These are phyloP conservation scores for Dicyrtomina minuta DNA, from an alignment of 2,888 invertebrate genomes.

Conservation along the genomic window DNA sequence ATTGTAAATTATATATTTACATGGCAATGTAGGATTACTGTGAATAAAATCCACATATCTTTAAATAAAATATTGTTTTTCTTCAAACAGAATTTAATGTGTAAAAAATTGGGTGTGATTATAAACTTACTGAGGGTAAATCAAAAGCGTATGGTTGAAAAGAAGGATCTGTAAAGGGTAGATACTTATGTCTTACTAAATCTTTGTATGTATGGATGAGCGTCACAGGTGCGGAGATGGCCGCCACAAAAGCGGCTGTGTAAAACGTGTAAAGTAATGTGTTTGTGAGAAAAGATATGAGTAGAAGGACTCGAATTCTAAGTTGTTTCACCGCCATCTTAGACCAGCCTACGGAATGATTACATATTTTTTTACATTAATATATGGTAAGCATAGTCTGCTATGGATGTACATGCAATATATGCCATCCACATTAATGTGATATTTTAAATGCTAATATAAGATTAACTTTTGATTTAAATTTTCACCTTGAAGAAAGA, in stretches of 20 bases:
- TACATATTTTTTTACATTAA: no score
- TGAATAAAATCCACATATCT: not conserved
- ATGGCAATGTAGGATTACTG: no score
- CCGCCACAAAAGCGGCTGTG: slow-evolving; percentile 13
- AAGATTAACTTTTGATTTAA: no score
- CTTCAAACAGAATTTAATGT: not conserved
- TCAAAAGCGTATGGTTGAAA: not conserved
- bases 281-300: not conserved
- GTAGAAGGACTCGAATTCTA: not conserved
- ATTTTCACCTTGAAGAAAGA: no score
- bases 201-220: not conserved
- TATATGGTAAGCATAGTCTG: no score
- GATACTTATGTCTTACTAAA: not conserved
- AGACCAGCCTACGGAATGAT: not conserved
- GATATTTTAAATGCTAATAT: no score
- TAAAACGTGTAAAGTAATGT: not conserved
- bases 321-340: not conserved
- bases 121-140: not conserved
- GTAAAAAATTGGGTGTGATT: not conserved
- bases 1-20: not conserved
- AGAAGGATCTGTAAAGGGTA: not conserved
- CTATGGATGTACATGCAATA: no score
- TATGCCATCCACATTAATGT: no score
- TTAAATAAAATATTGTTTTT: not conserved
- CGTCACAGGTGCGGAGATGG: not conserved